Evolutionary conservation across 1,140 invertebrate species (phyloP).

Genomic region (Proales similis): DNA sequence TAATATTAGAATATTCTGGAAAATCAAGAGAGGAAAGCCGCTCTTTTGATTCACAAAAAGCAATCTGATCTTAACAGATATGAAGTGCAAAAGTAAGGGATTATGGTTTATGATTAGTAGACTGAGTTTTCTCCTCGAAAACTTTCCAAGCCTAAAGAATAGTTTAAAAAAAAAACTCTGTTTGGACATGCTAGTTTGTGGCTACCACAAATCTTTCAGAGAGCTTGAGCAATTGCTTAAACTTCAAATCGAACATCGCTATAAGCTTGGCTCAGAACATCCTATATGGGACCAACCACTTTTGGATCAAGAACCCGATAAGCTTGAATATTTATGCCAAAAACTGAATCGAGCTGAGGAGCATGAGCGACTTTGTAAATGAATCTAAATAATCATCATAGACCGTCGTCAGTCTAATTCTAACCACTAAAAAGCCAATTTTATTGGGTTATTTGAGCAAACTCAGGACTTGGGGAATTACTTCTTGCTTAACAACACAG

Average conservation of each 20-base stretch:
- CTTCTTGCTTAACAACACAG: slow-evolving; percentile 25
- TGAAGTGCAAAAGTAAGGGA: slow-evolving; percentile 30
- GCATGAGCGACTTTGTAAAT: slow-evolving; percentile 5
- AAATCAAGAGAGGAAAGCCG: slow-evolving; percentile 24
- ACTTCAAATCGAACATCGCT: slow-evolving; percentile 26
- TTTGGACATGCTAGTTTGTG: slow-evolving; percentile 29
- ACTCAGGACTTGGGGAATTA: slow-evolving; percentile 21
- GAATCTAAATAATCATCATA: too few species aligned
- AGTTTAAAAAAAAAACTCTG: slow-evolving; percentile 28
- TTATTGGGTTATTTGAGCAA: slow-evolving; percentile 4
- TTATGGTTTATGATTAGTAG: background rate
- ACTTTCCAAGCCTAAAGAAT: slow-evolving; percentile 10
- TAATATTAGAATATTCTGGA: slow-evolving; percentile 5
- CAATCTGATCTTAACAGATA: slow-evolving; percentile 14
- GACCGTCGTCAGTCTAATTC: too few species aligned
- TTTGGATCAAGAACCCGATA: slow-evolving; percentile 20
- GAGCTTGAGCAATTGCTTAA: slow-evolving; percentile 19
- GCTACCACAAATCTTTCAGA: slow-evolving; percentile 33
- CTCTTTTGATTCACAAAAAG: slow-evolving; percentile 5
- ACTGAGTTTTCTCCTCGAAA: background rate
- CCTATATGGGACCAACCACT: slow-evolving; percentile 24
- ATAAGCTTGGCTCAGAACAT: slow-evolving; percentile 30
- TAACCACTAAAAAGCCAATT: slow-evolving; percentile 18
- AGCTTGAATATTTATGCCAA: slow-evolving; percentile 32
- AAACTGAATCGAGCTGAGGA: slow-evolving; percentile 24